A percentile compares a stretch with the other conserved stretches of the same genome.
These are phyloP conservation scores for Nettapus auritus DNA, from an alignment of 2,113 vertebrate species.

Conservation along the genomic window DNA sequence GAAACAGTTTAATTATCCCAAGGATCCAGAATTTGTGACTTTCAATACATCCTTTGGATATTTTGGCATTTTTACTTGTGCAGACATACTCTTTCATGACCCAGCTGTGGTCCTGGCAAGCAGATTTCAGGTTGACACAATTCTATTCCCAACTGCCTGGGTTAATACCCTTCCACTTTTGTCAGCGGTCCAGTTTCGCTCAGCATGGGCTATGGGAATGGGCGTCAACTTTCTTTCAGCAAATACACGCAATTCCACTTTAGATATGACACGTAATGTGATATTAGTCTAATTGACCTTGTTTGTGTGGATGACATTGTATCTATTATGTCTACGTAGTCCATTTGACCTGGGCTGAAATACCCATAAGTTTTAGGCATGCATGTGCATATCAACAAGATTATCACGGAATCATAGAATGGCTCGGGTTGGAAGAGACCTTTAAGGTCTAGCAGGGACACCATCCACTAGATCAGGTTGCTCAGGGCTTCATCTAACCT, in stretches of 20 bases:
- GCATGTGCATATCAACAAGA: neutral
- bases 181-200: constrained; percentile 53
- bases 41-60: constrained; percentile 85
- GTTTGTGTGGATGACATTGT: accelerated
- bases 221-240: constrained; percentile 60
- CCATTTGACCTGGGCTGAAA: neutral
- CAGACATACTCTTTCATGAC: constrained; percentile 81
- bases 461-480: too few relatives aligned
- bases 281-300: neutral
- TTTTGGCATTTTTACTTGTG: constrained; percentile 85
- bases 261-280: constrained; percentile 71
- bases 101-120: constrained; percentile 75
- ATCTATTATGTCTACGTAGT: neutral
- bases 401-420: too few relatives aligned
- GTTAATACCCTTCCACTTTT: constrained; percentile 48
- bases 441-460: too few relatives aligned
- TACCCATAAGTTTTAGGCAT: neutral
- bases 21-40: constrained; percentile 71
- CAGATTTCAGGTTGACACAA: constrained; percentile 66
- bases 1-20: constrained; percentile 76
- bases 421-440: too few relatives aligned
- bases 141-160: constrained; percentile 54
- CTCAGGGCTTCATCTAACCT: too few relatives aligned
- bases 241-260: constrained; percentile 63
- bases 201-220: constrained; percentile 30